Conservation (phyloP, 2,888 invertebrate species). For the Urechis unicinctus region DNA sequence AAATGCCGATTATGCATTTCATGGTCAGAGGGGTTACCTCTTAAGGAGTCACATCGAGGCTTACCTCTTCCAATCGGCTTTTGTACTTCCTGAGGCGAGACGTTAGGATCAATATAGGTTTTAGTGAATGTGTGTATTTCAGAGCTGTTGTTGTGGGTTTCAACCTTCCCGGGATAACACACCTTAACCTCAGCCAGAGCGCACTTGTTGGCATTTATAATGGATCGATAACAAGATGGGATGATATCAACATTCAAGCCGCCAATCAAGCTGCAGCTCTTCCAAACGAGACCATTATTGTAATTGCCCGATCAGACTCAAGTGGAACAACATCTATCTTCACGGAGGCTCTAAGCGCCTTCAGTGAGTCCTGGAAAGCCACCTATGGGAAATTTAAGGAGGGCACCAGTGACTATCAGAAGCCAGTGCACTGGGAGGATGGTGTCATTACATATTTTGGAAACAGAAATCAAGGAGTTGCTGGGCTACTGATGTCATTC, state of each 20-base stretch:
- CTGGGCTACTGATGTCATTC: no score
- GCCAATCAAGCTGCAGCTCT: constrained; percentile 8
- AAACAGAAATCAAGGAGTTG: no score
- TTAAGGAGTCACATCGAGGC: no score
- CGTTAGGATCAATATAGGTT: no score
- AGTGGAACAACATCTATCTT: constrained; percentile 36
- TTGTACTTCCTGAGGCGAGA: no score
- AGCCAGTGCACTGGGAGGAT: no score
- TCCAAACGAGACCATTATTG: constrained; percentile 23
- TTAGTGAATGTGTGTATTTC: no score
- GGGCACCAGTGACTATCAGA: no score
- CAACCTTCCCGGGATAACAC: constrained; percentile 27
- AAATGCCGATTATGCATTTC: no score
- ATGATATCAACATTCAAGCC: constrained; percentile 20
- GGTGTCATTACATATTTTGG: no score
- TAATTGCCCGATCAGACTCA: constrained; percentile 35
- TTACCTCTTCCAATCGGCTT: no score
- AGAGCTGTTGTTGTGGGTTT: constrained; percentile 36
- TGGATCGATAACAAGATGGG: constrained; percentile 33
- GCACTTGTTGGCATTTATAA: constrained; percentile 36
- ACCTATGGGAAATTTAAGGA: constrained; percentile 28
- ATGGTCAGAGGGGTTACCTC: no score
- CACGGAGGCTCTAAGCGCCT: constrained; percentile 26
- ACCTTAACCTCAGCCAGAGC: constrained; percentile 28
- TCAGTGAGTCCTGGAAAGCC: constrained; percentile 28